A percentile compares a stretch with the other conserved stretches of the same genome.
These are phyloP conservation scores for Gila robusta DNA, from an alignment of 2,797 vertebrate genomes.

Conservation along the genomic window DNA sequence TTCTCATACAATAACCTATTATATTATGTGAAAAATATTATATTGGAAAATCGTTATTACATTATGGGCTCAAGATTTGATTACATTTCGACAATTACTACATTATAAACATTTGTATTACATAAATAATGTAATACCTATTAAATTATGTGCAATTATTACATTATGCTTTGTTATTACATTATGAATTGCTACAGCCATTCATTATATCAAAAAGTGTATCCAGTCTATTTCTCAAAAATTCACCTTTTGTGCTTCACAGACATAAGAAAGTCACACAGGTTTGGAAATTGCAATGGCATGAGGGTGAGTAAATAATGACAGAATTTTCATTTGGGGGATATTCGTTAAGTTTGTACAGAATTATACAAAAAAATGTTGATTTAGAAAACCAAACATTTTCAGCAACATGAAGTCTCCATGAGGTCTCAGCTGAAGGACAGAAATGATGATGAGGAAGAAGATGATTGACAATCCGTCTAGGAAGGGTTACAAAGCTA, in stretches of 20 bases:
- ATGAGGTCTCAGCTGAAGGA: neutral
- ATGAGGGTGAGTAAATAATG: neutral
- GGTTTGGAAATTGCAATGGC: neutral
- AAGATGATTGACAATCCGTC: neutral
- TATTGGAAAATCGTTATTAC: too few relatives aligned
- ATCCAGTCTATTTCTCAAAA: neutral
- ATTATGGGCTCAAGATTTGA: too few relatives aligned
- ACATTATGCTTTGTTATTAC: too few relatives aligned
- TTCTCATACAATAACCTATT: too few relatives aligned
- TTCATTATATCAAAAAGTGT: neutral
- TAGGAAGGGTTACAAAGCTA: neutral
- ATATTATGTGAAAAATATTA: too few relatives aligned
- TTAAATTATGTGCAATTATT: too few relatives aligned
- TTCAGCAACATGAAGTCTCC: constrained; percentile 1
- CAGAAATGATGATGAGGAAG: neutral
- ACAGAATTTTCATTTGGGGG: neutral
- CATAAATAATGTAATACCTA: too few relatives aligned
- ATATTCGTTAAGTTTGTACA: neutral
- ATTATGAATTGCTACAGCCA: too few relatives aligned
- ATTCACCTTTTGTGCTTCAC: neutral
- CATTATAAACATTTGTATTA: too few relatives aligned
- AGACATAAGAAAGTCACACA: neutral
- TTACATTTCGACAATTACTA: too few relatives aligned
- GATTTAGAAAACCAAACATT: neutral
- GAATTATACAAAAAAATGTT: neutral